Conservation (phyloP, 1,140 invertebrate species). For the Cotesia chilonis region DNA sequence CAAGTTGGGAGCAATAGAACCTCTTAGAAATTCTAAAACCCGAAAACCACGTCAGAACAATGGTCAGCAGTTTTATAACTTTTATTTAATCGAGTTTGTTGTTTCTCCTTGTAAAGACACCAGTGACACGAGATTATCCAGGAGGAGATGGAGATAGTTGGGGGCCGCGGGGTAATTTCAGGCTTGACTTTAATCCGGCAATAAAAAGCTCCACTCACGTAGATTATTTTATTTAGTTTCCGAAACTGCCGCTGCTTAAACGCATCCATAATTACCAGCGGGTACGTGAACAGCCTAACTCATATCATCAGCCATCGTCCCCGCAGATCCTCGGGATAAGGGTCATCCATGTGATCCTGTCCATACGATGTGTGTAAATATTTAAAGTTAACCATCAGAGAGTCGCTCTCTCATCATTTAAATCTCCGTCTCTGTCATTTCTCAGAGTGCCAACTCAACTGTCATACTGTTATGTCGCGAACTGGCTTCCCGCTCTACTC, state of each 20-base stretch:
- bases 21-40: too few species aligned
- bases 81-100: too few species aligned
- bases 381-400: too few species aligned
- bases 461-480: conserved; percentile 56
- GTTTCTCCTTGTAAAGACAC: too few species aligned
- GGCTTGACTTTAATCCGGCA: conserved; percentile 60
- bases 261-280: conserved; percentile 64
- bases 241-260: conserved; percentile 63
- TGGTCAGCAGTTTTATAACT: too few species aligned
- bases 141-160: too few species aligned
- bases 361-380: neutral
- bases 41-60: too few species aligned
- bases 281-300: conserved; percentile 64
- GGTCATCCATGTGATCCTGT: neutral
- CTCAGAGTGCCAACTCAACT: conserved; percentile 38
- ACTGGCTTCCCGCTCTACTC: conserved; percentile 36
- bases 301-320: conserved; percentile 44
- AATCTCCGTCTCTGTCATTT: too few species aligned
- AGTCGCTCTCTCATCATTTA: conserved; percentile 40
- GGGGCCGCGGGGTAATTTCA: conserved; percentile 18
- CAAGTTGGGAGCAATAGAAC: too few species aligned
- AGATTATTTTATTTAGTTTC: conserved; percentile 66
- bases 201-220: conserved; percentile 64
- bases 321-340: conserved; percentile 7
- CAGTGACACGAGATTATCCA: too few species aligned